Evolutionary conservation across 2,113 vertebrate genomes (phyloP).

Genomic region (Equus przewalskii): DNA sequence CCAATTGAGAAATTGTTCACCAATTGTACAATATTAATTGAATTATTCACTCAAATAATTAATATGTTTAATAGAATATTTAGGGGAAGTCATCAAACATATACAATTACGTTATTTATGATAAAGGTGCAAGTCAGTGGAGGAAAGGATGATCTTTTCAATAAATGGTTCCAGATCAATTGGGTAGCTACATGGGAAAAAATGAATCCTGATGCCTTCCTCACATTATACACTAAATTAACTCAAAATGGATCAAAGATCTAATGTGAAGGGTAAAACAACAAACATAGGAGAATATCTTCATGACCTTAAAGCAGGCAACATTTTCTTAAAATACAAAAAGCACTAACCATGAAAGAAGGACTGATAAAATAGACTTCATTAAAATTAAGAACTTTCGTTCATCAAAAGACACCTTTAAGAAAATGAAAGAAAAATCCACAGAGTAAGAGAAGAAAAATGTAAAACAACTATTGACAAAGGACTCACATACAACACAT

Average conservation of each 20-base stretch:
- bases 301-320: background rate
- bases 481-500: background rate
- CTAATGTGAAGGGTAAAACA: slow-evolving; percentile 7
- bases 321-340: slow-evolving; percentile 7
- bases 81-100: background rate
- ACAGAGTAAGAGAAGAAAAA: slow-evolving; percentile 8
- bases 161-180: background rate
- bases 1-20: background rate
- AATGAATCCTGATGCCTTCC: background rate
- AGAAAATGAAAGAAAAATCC: background rate
- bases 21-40: background rate
- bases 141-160: slow-evolving; percentile 1
- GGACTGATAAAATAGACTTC: background rate
- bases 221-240: background rate
- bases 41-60: background rate
- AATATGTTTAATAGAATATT: background rate
- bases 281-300: background rate
- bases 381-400: slow-evolving; percentile 27
- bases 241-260: background rate
- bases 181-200: background rate
- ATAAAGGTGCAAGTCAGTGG: background rate
- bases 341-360: background rate
- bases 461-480: background rate
- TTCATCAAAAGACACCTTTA: background rate
- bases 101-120: background rate